phyloP scores from a whole-genome alignment of 2,113 vertebrate genomes.

The Amblyornis subalaris region DNA sequence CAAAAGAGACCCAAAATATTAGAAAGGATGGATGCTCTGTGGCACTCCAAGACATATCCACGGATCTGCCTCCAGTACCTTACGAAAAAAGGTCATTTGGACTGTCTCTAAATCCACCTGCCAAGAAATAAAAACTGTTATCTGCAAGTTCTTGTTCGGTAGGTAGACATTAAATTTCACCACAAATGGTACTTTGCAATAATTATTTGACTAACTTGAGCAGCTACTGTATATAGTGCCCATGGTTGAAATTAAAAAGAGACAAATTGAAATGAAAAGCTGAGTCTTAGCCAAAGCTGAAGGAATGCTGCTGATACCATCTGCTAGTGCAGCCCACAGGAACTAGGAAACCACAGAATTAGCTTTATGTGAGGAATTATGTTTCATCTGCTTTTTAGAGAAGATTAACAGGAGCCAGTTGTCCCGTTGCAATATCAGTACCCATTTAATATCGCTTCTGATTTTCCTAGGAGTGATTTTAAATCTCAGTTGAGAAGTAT shows the following conservation, averaged over 20 bases:
- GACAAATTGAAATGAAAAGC: conserved; percentile 28
- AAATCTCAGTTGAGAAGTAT: neutral
- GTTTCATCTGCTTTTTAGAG: conserved; percentile 31
- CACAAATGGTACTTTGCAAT: conserved; percentile 10
- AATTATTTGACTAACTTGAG: conserved; percentile 38
- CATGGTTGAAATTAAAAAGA: conserved; percentile 29
- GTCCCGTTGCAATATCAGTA: neutral
- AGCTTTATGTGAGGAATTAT: conserved; percentile 24
- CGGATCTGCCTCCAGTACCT: neutral
- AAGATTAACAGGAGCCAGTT: conserved; percentile 2
- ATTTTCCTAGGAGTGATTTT: conserved; percentile 1
- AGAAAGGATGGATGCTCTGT: neutral
- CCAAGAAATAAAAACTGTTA: neutral
- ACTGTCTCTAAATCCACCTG: neutral
- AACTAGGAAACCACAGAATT: conserved; percentile 33
- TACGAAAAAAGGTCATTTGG: neutral
- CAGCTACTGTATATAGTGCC: conserved; percentile 13
- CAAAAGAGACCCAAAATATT: neutral
- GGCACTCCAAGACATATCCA: neutral
- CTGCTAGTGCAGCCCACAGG: conserved; percentile 28
- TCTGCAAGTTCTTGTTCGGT: neutral
- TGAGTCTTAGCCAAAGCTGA: conserved; percentile 32
- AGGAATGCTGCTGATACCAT: conserved; percentile 26
- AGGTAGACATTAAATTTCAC: neutral
- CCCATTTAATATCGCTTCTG: neutral